Evolutionary conservation across 2,797 vertebrate genomes (phyloP), one percentile per base, ranked within the genome.

Genomic region (Cynodonichthys magdalenae): DNA sequence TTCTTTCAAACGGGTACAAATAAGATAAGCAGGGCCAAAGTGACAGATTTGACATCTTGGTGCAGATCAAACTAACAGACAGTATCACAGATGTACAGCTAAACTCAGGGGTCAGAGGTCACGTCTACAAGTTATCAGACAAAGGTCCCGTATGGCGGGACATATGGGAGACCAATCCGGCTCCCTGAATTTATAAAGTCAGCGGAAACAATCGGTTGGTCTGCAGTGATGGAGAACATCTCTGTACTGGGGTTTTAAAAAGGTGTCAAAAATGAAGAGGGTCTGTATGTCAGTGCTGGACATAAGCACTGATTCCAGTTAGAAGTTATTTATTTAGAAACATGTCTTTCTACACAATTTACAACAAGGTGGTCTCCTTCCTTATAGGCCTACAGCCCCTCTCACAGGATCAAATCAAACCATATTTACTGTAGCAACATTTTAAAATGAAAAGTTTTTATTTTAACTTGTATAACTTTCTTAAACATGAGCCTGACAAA

Each of bases 101-200:
- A n/a, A 66, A 61, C 62, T 51, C 53, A 46, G 59, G 57, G 45
- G 47, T 3, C 1, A 46, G 59, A 57, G 45, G 47, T 3, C 1
- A 29, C 3, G 6, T 53, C 64, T 56, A 65, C 69, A 66, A 66
- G 66, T 49, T 59, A 49, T 60, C 81, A 63, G 15, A 64, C 55
- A 51, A 71, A 29, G 46, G 28, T 57, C 53, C 77, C 39, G 4
- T 79, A 77, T 77, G 76, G 62, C 9, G 24, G 42, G 54, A 54
- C 41, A 71, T 49, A 74, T 12, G 11, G 67, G 17, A 62, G 15
- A 52, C 24, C 29, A 4, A 50, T 52, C 57, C 27, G 59, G 39
- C 50, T 34, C 0, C 3, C 44, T 48, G 52, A 27, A 47, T 29
- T 9, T 53, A 28, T 12, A 10, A 49, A 53, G 54, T 0, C 1